Conservation (phyloP, 2,113 vertebrate species). For the Grammomys surdaster region DNA sequence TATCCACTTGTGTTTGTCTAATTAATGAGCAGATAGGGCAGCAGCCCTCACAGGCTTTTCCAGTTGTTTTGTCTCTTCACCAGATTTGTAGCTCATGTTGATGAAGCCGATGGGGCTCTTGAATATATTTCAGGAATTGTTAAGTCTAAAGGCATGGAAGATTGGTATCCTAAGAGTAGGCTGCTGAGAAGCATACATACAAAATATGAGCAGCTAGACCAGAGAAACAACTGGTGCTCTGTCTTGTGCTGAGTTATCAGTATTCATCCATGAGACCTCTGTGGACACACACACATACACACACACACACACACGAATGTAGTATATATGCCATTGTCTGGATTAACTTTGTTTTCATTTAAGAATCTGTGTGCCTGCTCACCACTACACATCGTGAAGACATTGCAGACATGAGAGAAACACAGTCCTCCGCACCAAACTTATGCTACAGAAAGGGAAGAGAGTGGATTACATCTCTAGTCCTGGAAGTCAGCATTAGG, state of each 20-base stretch:
- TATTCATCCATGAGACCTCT: neutral
- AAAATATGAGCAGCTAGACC: neutral
- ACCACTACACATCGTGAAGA: neutral
- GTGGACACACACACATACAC: neutral
- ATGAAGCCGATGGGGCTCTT: neutral
- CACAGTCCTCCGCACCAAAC: neutral
- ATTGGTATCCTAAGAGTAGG: neutral
- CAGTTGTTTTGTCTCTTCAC: neutral
- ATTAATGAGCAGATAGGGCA: neutral
- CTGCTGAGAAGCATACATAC: neutral
- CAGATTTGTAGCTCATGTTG: neutral
- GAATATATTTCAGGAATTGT: neutral
- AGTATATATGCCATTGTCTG: neutral
- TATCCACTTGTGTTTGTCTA: neutral
- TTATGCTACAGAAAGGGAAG: neutral
- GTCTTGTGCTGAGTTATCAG: no score
- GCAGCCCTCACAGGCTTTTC: neutral
- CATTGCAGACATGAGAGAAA: neutral
- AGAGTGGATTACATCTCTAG: neutral
- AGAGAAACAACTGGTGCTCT: neutral
- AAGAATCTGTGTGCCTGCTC: neutral
- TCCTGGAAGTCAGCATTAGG: neutral
- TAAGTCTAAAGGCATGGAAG: neutral
- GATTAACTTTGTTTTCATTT: conserved; percentile 9
- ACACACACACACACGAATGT: no score